Base-by-base conservation (phyloP, 2,113 vertebrate genomes). In the Sebastes schlegelii region DNA sequence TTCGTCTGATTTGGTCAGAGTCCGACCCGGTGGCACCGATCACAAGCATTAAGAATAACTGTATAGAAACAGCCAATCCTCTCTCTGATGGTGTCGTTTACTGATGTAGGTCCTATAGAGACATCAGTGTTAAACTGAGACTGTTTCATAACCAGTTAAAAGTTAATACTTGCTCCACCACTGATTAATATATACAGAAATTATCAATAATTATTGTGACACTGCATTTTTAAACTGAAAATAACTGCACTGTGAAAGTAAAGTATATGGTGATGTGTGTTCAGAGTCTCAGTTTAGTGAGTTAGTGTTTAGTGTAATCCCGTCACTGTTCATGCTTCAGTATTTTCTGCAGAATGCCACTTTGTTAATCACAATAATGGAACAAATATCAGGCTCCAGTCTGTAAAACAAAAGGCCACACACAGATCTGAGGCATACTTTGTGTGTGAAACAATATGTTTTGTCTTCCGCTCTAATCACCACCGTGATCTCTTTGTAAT, bases 331-430 rank as follows among this genome's bases (percentile, higher is more conserved):
- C 49, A 19, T 45, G n/a, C 34, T n/a, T 67, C n/a, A 63, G 51
- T 8, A 17, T 51, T 49, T 43, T 42, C 64, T 71, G 1, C 66
- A 77, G 12, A 40, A 52, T 55, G 23, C 60, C 52, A 52, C 0
- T 52, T 48, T 70, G 75, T 76, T 71, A 42, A 49, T 70, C 69
- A 64, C 46, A 34, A 2, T 65, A 76, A 74, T 70, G 40, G 63
- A 81, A 73, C 75, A 67, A 77, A 83, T 74, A 72, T 42, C 43
- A 62, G 34, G 7, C 57, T 45, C 10, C 16, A 45, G 19, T 88
- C 71, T 85, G 51, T 52, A 8, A 68, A 78, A 65, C 13, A 72
- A 13, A 81, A 70, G 85, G 87, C 86, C 91, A 88, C 90, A 85
- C 91, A 86, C 71, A 55, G 74, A 84, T 26, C 3, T 23, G 42